Conservation (phyloP, 2,797 vertebrate species). For the Eptatretus atami region DNA sequence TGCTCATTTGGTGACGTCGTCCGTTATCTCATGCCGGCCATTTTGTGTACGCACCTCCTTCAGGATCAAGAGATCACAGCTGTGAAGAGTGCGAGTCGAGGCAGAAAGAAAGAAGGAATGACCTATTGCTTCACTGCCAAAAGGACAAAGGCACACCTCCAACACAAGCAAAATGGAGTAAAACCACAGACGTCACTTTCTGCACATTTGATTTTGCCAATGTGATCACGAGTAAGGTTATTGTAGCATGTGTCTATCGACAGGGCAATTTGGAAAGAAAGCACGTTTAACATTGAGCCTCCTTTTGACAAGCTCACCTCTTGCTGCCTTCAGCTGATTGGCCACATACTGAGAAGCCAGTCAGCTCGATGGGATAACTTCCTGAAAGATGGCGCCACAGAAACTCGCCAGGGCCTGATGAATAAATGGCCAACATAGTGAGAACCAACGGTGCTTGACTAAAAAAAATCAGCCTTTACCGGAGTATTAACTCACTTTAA, state of each 20-base stretch:
- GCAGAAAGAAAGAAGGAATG: neutral
- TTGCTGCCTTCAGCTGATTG: conserved; percentile 94
- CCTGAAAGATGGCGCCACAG: conserved; percentile 76
- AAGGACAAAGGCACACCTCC: neutral
- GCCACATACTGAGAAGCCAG: conserved; percentile 89
- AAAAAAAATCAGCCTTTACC: neutral
- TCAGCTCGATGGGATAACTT: conserved; percentile 95
- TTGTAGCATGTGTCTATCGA: no score
- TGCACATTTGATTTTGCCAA: no score
- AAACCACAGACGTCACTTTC: no score
- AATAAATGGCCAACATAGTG: conserved; percentile 6
- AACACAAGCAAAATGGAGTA: no score
- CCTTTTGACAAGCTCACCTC: conserved; percentile 23
- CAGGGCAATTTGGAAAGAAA: no score
- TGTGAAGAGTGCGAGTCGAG: conserved; percentile 14
- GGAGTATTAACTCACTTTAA: neutral
- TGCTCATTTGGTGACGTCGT: conserved; percentile 93
- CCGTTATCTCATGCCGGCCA: conserved; percentile 95
- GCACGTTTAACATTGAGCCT: no score
- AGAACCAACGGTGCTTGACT: neutral
- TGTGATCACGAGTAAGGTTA: no score
- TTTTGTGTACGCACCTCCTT: conserved; percentile 98
- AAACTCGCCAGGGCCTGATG: conserved; percentile 64
- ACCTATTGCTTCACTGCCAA: neutral
- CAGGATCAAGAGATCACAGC: conserved; percentile 86